Percentiles rank a stretch among this genome's conserved stretches.
Evolutionary conservation across 2,113 vertebrate species (phyloP).

Genomic region (Acrocephalus arundinaceus): DNA sequence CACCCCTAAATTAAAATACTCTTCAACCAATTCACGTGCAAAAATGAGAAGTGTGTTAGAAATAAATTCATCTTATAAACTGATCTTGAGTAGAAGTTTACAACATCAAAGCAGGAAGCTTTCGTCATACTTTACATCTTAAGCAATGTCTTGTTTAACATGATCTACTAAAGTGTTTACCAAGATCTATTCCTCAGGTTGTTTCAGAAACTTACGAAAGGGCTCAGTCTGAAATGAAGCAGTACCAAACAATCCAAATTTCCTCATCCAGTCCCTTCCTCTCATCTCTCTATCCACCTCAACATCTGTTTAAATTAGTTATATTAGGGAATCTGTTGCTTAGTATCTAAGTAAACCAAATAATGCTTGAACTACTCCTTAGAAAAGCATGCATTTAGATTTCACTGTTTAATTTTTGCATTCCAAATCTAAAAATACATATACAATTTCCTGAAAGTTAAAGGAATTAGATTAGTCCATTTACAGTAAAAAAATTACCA

Average conservation of each 20-base stretch:
- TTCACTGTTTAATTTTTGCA: background rate
- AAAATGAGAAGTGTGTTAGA: background rate
- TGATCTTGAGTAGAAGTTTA: background rate
- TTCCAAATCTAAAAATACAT: background rate
- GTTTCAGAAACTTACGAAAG: background rate
- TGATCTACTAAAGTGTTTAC: background rate
- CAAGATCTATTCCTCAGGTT: background rate
- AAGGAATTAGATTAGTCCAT: background rate
- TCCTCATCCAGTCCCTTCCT: background rate
- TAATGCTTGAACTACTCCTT: background rate
- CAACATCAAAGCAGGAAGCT: conserved; percentile 7
- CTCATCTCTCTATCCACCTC: background rate
- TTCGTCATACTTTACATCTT: background rate
- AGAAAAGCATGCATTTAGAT: background rate
- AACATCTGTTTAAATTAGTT: background rate
- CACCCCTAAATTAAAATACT: background rate
- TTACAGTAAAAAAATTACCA: background rate
- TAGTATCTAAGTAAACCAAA: background rate
- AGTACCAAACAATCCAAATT: background rate
- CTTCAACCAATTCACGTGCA: background rate
- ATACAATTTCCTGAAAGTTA: background rate
- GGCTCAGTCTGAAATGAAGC: background rate
- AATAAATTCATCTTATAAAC: background rate
- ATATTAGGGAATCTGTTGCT: background rate
- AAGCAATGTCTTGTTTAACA: conserved; percentile 14